Percentiles rank a stretch among this genome's conserved stretches.
These are phyloP conservation scores for Pseudomyrmex gracilis DNA, from an alignment of 1,140 invertebrate species.

Conservation along the genomic window DNA sequence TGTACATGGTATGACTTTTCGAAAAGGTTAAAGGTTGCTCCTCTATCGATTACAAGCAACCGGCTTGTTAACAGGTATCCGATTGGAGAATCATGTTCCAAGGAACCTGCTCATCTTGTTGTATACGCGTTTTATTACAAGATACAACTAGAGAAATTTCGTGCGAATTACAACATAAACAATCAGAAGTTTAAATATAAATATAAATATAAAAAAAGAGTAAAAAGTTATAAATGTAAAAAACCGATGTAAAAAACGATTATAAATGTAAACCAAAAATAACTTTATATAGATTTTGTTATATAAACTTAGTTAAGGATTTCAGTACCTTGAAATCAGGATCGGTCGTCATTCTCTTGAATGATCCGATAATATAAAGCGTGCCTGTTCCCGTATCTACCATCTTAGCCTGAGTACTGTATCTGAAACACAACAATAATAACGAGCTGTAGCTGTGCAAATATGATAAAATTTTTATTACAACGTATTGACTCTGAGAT, in stretches of 20 bases:
- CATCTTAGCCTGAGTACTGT: slow-evolving; percentile 92
- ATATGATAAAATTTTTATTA: neutral
- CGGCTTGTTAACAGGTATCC: neutral
- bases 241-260: too few species aligned
- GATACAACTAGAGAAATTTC: too few species aligned
- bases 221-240: too few species aligned
- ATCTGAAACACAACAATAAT: slow-evolving; percentile 84
- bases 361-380: slow-evolving; percentile 92
- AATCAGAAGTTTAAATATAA: too few species aligned
- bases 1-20: neutral
- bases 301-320: neutral
- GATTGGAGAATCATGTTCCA: neutral
- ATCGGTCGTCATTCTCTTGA: slow-evolving; percentile 90
- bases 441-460: neutral
- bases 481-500: neutral
- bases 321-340: slow-evolving; percentile 89
- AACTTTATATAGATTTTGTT: neutral
- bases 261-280: neutral
- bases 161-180: too few species aligned
- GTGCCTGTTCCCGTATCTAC: slow-evolving; percentile 91
- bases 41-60: neutral
- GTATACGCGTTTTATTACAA: neutral
- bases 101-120: too few species aligned
- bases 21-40: slow-evolving; percentile 24
- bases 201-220: too few species aligned